Conservation (phyloP, 2,888 invertebrate genomes). For the Morpho deidamia region DNA sequence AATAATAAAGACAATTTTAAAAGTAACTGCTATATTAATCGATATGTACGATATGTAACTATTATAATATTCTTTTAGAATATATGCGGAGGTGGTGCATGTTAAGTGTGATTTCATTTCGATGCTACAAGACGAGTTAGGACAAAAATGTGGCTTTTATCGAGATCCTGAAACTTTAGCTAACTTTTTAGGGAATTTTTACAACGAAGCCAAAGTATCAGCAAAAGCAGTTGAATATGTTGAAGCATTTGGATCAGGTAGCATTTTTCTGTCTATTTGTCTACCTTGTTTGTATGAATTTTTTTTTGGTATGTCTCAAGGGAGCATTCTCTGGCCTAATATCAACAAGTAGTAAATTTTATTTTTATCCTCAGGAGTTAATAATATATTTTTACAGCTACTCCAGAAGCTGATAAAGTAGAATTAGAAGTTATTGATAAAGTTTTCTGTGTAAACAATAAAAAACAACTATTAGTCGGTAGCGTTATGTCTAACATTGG, state of each 20-base stretch:
- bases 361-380: too few relatives aligned
- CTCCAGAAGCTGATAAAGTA: slow-evolving; percentile 79
- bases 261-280: too few relatives aligned
- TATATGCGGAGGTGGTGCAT: slow-evolving; percentile 37
- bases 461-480: slow-evolving; percentile 78
- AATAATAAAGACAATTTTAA: background rate
- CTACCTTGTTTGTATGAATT: too few relatives aligned
- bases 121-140: slow-evolving; percentile 16
- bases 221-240: slow-evolving; percentile 83
- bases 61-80: slow-evolving; percentile 40
- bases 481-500: slow-evolving; percentile 73
- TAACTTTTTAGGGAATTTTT: slow-evolving; percentile 29
- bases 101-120: slow-evolving; percentile 33
- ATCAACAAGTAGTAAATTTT: too few relatives aligned
- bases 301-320: too few relatives aligned
- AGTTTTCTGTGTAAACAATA: slow-evolving; percentile 74
- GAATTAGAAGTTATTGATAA: slow-evolving; percentile 80
- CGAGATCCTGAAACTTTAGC: slow-evolving; percentile 30
- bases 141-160: slow-evolving; percentile 32
- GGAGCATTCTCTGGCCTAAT: too few relatives aligned
- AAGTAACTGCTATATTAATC: background rate
- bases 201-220: slow-evolving; percentile 69
- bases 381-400: slow-evolving; percentile 73
- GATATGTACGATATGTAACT: slow-evolving; percentile 45
- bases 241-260: slow-evolving; percentile 90